Conservation (phyloP, 2,113 vertebrate species). For the Speoplatyrhinus poulsoni region DNA sequence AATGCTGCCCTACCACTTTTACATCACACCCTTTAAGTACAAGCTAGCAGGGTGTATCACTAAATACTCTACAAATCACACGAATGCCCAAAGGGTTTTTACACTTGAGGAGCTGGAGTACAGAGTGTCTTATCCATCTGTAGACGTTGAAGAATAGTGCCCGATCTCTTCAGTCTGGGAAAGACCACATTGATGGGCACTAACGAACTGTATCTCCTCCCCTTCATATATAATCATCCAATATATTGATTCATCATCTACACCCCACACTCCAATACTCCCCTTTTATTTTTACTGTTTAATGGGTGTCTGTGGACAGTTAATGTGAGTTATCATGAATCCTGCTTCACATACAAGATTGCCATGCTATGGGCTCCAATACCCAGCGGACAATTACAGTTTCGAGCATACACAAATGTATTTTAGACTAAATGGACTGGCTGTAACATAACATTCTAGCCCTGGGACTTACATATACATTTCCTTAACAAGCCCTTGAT, state of each 20-base stretch:
- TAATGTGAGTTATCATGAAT: conserved; percentile 67
- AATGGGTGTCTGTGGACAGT: conserved; percentile 62
- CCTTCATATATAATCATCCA: conserved; percentile 52
- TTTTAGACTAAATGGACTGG: conserved; percentile 68
- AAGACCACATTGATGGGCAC: conserved; percentile 37
- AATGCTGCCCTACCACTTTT: too few species aligned
- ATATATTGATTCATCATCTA: conserved; percentile 70
- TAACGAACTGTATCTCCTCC: conserved; percentile 44
- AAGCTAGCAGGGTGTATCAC: conserved; percentile 8
- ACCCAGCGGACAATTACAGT: conserved; percentile 66
- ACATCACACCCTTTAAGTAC: neutral
- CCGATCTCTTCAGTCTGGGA: conserved; percentile 28
- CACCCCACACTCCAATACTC: conserved; percentile 39
- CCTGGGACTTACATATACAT: conserved; percentile 66
- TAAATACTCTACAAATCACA: conserved; percentile 1
- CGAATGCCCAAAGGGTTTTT: conserved; percentile 7
- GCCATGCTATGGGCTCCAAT: conserved; percentile 45
- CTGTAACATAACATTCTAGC: conserved; percentile 61
- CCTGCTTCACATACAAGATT: conserved; percentile 49
- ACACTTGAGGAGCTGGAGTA: conserved; percentile 11
- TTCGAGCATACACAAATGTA: conserved; percentile 60
- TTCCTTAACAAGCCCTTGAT: conserved; percentile 70
- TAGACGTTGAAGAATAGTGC: conserved; percentile 26
- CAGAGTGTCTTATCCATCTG: conserved; percentile 30
- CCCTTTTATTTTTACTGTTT: conserved; percentile 34